phyloP scores from a whole-genome alignment of 2,797 vertebrate species.

The Ciconia nigra region DNA sequence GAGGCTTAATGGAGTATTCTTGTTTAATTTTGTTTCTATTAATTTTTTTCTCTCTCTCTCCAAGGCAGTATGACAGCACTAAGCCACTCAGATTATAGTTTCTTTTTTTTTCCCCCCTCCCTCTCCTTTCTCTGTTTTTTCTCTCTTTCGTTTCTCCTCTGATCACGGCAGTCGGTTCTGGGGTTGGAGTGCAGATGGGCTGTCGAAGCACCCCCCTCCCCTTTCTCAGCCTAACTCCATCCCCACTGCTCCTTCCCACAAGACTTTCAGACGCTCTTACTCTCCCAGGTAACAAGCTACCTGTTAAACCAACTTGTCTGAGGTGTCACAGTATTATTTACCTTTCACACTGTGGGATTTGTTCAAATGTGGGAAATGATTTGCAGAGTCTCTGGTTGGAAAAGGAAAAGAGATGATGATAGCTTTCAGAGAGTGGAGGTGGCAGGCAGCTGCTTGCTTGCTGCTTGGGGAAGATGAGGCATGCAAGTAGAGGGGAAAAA shows the following conservation, averaged over 20 bases:
- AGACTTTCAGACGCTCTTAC: constrained; percentile 93
- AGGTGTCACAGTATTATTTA: constrained; percentile 81
- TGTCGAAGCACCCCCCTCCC: constrained; percentile 91
- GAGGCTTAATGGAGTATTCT: constrained; percentile 46
- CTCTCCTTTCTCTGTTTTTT: constrained; percentile 54
- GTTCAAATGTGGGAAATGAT: background rate
- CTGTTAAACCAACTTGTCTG: constrained; percentile 74
- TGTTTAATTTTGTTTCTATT: constrained; percentile 77
- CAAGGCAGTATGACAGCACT: constrained; percentile 69
- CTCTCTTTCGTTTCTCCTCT: constrained; percentile 71
- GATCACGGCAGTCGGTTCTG: constrained; percentile 91
- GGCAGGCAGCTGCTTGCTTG: fast-evolving
- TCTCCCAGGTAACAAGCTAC: constrained; percentile 94
- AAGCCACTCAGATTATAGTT: constrained; percentile 79
- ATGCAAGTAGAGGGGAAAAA: background rate
- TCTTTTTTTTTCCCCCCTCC: constrained; percentile 69
- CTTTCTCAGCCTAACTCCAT: constrained; percentile 90
- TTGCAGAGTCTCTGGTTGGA: background rate
- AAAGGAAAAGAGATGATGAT: background rate
- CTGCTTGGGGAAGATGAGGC: background rate
- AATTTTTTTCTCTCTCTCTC: constrained; percentile 61
- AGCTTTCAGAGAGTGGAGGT: background rate
- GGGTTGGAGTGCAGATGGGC: constrained; percentile 96
- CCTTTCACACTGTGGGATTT: constrained; percentile 5
- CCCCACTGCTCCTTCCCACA: constrained; percentile 91